Evolutionary conservation across 2,113 vertebrate genomes (phyloP), one percentile per base, ranked within the genome.

Genomic region (Chionodraco myersi): DNA sequence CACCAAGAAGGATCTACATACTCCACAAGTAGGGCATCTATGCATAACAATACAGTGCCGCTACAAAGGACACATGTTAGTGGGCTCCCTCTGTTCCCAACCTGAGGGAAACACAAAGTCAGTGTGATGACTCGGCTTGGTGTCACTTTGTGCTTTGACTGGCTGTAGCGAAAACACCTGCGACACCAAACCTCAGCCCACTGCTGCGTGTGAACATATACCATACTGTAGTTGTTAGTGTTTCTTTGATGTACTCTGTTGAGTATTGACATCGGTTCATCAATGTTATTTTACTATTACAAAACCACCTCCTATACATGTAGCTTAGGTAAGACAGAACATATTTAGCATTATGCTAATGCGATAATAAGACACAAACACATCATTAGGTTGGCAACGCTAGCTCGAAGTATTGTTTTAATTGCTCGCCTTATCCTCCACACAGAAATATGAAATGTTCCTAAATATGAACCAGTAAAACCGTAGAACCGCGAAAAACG

Each of bases 81-180:
- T 59, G 60, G 64, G 21, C 59, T 11, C 16, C 21, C 52, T 69
- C n/a, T 78, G 34, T 65, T 69, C 45, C 47, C 59, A 56, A 75
- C 10, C 14, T 44, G n/a, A 76, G 45, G 48, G 21, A 76, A 72
- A 82, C 9, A 10, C 65, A 88, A 69, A 62, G 45, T 53, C 4
- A 5, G 21, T 52, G 11, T 15, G 26, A 64, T 65, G 56, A 45
- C 36, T 66, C 62, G 52, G 69, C 67, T 76, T n/a, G 63, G 26
- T 67, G 76, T 90, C 86, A 59, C 89, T 91, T 89, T 81, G 66
- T 77, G 77, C 48, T 90, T 93, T 91, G 84, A 52, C 9, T 48
- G 85, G 80, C 69, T 77, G 52, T 34, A 88, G 80, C 72, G 75
- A 84, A 88, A 89, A 84, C 83, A 89, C 85, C 85, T 89, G 88